Conservation (phyloP, 2,888 invertebrate species). For the Pseudolycoriella hygida region DNA sequence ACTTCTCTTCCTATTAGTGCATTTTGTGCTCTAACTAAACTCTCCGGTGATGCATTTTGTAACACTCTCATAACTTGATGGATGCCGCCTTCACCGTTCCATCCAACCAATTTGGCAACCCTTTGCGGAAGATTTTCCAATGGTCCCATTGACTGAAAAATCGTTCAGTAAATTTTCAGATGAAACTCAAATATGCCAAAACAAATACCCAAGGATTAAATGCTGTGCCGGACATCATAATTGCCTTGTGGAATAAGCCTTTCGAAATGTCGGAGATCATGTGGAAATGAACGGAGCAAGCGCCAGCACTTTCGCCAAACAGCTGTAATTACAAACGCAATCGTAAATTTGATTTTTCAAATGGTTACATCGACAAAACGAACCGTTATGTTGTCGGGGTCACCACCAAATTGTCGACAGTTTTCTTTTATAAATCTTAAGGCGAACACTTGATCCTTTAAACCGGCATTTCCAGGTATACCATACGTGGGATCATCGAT, state of each 20-base stretch:
- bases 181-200: too few relatives aligned
- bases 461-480: slow-evolving; percentile 34
- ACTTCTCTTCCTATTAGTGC: slow-evolving; percentile 19
- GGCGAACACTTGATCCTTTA: slow-evolving; percentile 34
- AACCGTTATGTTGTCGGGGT: slow-evolving; percentile 32
- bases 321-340: neutral
- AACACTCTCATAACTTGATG: slow-evolving; percentile 22
- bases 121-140: slow-evolving; percentile 18
- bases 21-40: slow-evolving; percentile 19
- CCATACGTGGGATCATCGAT: slow-evolving; percentile 28
- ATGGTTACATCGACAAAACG: too few relatives aligned
- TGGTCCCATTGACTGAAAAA: slow-evolving; percentile 13
- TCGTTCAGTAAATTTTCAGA: too few relatives aligned
- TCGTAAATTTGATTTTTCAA: neutral
- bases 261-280: slow-evolving; percentile 30
- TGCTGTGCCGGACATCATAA: slow-evolving; percentile 23
- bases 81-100: slow-evolving; percentile 17
- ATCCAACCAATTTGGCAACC: slow-evolving; percentile 18
- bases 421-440: slow-evolving; percentile 33
- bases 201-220: slow-evolving; percentile 21
- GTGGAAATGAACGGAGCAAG: slow-evolving; percentile 24
- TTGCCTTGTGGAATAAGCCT: slow-evolving; percentile 22
- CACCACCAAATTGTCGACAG: slow-evolving; percentile 31
- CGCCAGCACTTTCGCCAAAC: slow-evolving; percentile 32
- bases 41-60: slow-evolving; percentile 14